Conservation (phyloP, 2,888 invertebrate species). For the Yponomeuta malinellus region DNA sequence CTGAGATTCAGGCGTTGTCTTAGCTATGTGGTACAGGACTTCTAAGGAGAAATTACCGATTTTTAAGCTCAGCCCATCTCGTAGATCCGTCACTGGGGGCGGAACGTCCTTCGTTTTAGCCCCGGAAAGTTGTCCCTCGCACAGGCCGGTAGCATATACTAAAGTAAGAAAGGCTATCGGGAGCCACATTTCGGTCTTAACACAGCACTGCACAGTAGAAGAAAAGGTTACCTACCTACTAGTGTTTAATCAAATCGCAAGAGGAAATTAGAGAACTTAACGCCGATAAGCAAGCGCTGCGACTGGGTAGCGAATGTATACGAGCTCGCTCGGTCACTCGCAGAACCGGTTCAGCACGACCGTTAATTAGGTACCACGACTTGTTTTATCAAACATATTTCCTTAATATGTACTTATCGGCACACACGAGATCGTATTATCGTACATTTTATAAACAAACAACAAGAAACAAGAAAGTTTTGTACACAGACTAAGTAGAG, state of each 20-base stretch:
- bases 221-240: neutral
- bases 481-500: no score
- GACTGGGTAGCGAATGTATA: neutral
- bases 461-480: no score
- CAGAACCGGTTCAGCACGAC: neutral
- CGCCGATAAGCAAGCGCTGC: neutral
- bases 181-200: conserved; percentile 3
- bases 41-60: conserved; percentile 66
- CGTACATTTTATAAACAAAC: no score
- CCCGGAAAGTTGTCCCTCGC: neutral
- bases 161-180: neutral
- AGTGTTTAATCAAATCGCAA: neutral
- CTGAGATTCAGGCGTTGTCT: conserved; percentile 24
- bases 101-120: no score
- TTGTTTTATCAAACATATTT: no score
- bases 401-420: no score
- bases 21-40: conserved; percentile 46
- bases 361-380: no score
- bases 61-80: neutral
- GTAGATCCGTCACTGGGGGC: neutral
- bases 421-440: no score
- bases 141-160: neutral
- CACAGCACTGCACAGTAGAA: conserved; percentile 7
- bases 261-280: neutral
- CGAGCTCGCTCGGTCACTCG: neutral